Evolutionary conservation across 2,113 vertebrate genomes (phyloP), one percentile per base, ranked within the genome.

Genomic region (Ophiodon elongatus): DNA sequence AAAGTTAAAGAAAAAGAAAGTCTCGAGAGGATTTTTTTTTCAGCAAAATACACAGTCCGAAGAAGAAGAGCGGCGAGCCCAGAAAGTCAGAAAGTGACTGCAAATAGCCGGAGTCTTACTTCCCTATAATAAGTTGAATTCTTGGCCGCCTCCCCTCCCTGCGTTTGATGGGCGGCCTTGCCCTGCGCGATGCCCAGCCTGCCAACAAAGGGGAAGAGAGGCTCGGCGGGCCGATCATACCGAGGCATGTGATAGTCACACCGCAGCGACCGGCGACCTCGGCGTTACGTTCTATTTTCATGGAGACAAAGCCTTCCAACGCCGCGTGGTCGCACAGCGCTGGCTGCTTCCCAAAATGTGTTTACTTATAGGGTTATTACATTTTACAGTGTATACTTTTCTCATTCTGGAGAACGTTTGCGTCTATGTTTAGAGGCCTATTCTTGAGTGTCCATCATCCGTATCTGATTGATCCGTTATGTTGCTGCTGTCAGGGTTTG

Each of bases 71-170:
- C 3, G 45, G 27, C 2, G 6, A 70, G 65, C 76, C 27, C 45
- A 27, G 83, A 84, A 80, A 88, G 78, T 83, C 47, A 19, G 84
- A 85, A 85, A 93, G 89, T 88, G 83, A 59, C 88, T 92, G 70
- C 74, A 91, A 91, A 88, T 77, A 88, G 79, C 78, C 35, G 67
- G 73, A 90, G 73, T 69, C 79, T 31, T 59, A 89, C 89, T 91
- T 91, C 92, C 91, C 89, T 87, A 76, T 93, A 89, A 92, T 86
- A 90, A 87, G 77, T 83, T 45, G 65, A 78, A 82, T 85, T 85
- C 84, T 85, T 81, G 43, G 63, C 83, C 47, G 79, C 84, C 85
- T 86, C 83, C 80, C 83, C 84, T 85, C 87, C 83, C 77, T 73
- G 78, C 4, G 15, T 74, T 65, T 88, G 89, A 90, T 69, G 66